Evolutionary conservation across 2,113 vertebrate species (phyloP).

Genomic region (Gallinago paraguaiae): DNA sequence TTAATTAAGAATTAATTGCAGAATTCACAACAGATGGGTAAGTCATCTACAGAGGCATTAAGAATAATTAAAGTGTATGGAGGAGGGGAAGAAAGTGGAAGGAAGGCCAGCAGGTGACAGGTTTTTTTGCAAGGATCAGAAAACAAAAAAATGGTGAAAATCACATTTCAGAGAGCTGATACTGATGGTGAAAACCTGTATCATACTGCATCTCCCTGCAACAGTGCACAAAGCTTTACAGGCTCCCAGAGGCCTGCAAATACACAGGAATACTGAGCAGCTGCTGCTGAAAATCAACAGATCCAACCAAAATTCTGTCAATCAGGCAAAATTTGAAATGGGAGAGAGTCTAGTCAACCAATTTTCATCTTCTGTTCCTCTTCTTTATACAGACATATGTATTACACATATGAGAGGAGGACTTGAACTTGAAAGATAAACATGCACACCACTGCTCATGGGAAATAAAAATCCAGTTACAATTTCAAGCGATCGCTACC

Average conservation of each 20-base stretch:
- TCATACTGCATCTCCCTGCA: neutral
- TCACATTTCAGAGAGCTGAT: neutral
- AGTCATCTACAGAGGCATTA: slow-evolving; percentile 6
- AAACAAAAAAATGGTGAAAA: neutral
- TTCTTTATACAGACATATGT: neutral
- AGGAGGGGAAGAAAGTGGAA: neutral
- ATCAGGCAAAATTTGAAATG: neutral
- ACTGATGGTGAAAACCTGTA: neutral
- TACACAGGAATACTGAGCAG: neutral
- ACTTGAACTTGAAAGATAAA: neutral
- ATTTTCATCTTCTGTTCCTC: neutral
- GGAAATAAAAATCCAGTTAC: neutral
- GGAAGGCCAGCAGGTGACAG: neutral
- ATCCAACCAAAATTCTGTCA: slow-evolving; percentile 2
- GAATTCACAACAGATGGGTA: slow-evolving; percentile 52
- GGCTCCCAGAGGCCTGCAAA: neutral
- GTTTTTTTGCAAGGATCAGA: neutral
- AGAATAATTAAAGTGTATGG: neutral
- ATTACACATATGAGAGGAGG: neutral
- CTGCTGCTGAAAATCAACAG: neutral
- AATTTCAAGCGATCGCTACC: neutral
- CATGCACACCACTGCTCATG: neutral
- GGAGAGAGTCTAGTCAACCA: neutral
- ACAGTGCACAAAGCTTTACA: neutral
- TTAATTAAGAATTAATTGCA: slow-evolving; percentile 50